Evolutionary conservation across 2,113 vertebrate genomes (phyloP).

Genomic region (Cynoglossus semilaevis): DNA sequence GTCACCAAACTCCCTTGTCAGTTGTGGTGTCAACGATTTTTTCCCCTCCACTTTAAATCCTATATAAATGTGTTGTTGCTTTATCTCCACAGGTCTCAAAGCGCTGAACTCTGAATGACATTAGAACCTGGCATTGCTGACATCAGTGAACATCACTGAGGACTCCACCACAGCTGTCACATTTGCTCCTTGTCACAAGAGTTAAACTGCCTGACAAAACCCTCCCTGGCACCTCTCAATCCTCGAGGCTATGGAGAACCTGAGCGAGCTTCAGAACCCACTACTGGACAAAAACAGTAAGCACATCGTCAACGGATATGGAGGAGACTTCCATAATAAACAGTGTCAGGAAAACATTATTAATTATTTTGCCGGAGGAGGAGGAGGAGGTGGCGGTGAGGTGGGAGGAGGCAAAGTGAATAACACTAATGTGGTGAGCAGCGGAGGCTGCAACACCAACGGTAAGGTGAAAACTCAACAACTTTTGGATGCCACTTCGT

Average conservation of each 20-base stretch:
- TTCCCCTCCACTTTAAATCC: constrained; percentile 4
- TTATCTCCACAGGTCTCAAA: constrained; percentile 46
- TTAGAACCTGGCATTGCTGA: constrained; percentile 7
- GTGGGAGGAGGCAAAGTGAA: constrained; percentile 53
- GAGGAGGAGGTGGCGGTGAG: constrained; percentile 49
- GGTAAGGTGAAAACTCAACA: constrained; percentile 84
- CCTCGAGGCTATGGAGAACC: constrained; percentile 84
- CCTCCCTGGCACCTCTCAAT: constrained; percentile 11
- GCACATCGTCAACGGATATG: constrained; percentile 83
- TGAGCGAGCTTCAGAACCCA: constrained; percentile 91
- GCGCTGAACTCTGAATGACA: constrained; percentile 41
- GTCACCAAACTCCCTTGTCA: constrained; percentile 34
- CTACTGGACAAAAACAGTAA: constrained; percentile 85
- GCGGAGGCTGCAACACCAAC: constrained; percentile 60
- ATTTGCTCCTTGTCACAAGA: constrained; percentile 13
- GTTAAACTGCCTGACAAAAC: constrained; percentile 22
- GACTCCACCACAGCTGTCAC: constrained; percentile 16
- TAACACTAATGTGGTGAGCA: constrained; percentile 51
- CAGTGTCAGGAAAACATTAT: constrained; percentile 91
- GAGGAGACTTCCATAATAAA: constrained; percentile 82
- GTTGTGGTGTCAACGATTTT: constrained; percentile 13
- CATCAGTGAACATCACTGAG: constrained; percentile 10
- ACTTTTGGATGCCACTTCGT: constrained; percentile 90
- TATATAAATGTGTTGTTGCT: constrained; percentile 43
- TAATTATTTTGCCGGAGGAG: constrained; percentile 87